These are phyloP conservation scores for Nomada fucata DNA, from an alignment of 2,888 invertebrate genomes.

Conservation along the genomic window DNA sequence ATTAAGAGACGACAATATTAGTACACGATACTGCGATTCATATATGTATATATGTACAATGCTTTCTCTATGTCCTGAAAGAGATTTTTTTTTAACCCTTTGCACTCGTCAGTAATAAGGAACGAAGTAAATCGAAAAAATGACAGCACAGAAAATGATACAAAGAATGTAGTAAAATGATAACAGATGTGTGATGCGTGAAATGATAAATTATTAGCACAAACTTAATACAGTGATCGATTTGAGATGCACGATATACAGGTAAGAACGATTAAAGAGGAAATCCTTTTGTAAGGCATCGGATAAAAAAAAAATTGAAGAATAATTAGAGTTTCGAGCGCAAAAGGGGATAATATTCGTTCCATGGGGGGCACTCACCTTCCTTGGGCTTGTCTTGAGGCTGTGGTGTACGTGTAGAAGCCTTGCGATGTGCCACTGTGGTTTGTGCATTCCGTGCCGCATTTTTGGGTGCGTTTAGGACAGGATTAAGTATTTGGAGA, in stretches of 20 bases:
- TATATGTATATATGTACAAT: background rate
- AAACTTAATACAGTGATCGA: background rate
- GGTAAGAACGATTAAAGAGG: background rate
- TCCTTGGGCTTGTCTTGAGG: slow-evolving; percentile 83
- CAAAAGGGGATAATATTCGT: slow-evolving; percentile 27
- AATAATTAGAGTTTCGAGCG: background rate
- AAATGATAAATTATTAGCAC: background rate
- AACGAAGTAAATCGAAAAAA: background rate
- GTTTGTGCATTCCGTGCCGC: slow-evolving; percentile 84
- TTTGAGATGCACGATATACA: background rate
- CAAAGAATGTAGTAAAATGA: slow-evolving; percentile 2
- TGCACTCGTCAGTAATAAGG: slow-evolving; percentile 15
- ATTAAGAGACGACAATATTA: slow-evolving; percentile 25
- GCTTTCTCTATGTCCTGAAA: slow-evolving; percentile 28
- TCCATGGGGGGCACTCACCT: slow-evolving; percentile 80
- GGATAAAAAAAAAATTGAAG: slow-evolving; percentile 1
- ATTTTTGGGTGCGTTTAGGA: slow-evolving; percentile 72
- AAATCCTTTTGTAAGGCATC: background rate
- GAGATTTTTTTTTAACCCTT: slow-evolving; percentile 16
- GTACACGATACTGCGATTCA: slow-evolving; percentile 1
- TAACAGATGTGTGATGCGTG: background rate
- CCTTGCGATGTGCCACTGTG: slow-evolving; percentile 83
- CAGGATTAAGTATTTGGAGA: slow-evolving; percentile 49
- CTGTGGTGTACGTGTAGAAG: slow-evolving; percentile 82
- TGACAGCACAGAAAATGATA: slow-evolving; percentile 19